Evolutionary conservation across 2,113 vertebrate genomes (phyloP).

Genomic region (Poeciliopsis occidentalis): DNA sequence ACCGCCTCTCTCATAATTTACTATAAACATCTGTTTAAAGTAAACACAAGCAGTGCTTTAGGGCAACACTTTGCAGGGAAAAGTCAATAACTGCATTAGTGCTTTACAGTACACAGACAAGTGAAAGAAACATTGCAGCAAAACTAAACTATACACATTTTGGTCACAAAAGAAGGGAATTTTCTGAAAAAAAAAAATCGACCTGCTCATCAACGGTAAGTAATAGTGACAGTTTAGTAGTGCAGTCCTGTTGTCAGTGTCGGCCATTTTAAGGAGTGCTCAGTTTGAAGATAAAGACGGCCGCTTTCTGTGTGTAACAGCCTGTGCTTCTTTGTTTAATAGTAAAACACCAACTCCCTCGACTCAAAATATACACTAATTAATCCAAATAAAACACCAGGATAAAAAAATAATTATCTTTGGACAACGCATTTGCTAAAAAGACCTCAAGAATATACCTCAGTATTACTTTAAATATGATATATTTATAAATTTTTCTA

Average conservation of each 20-base stretch:
- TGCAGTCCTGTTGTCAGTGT: conserved; percentile 37
- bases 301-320: conserved; percentile 24
- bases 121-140: conserved; percentile 14
- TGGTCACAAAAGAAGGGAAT: conserved; percentile 63
- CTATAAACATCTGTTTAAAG: not conserved
- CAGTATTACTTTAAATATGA: conserved; percentile 44
- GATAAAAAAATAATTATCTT: conserved; percentile 7
- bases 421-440: conserved; percentile 3
- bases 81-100: conserved; percentile 5
- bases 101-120: conserved; percentile 12
- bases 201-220: conserved; percentile 9
- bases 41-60: conserved; percentile 12
- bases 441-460: conserved; percentile 17
- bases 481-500: conserved; percentile 25
- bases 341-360: not conserved
- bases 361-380: not conserved
- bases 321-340: conserved; percentile 8
- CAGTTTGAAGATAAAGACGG: not conserved
- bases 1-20: not conserved
- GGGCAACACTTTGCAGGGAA: conserved; percentile 8
- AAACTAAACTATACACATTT: conserved; percentile 50
- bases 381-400: not conserved
- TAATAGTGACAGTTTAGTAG: conserved; percentile 36
- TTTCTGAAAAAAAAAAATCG: conserved; percentile 8
- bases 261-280: conserved; percentile 6